These are phyloP conservation scores for Netelia virgata DNA, from an alignment of 2,888 invertebrate species.

Conservation along the genomic window DNA sequence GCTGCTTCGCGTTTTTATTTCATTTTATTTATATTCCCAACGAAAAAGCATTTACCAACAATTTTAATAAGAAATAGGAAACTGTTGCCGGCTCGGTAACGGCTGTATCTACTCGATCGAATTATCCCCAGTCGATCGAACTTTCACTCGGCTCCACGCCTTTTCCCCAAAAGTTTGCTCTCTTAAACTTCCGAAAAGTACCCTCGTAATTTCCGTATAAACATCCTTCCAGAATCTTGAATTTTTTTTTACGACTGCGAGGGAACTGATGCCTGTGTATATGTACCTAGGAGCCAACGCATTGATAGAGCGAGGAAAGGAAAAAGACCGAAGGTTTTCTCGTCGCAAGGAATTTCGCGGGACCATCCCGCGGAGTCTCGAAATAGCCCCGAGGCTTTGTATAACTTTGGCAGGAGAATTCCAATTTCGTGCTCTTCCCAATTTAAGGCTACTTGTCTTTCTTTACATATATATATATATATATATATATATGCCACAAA, in stretches of 20 bases:
- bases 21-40: not conserved
- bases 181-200: constrained; percentile 45
- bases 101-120: constrained; percentile 66
- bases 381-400: constrained; percentile 69
- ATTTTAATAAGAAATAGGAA: not conserved
- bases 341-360: constrained; percentile 50
- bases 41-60: not conserved
- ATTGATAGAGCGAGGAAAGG: constrained; percentile 8
- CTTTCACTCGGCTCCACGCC: not conserved
- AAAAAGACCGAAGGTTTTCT: constrained; percentile 47
- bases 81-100: not conserved
- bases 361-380: constrained; percentile 37
- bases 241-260: constrained; percentile 29
- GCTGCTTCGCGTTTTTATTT: not conserved
- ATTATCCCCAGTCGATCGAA: constrained; percentile 73
- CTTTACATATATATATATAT: constrained; percentile 59
- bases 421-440: constrained; percentile 81
- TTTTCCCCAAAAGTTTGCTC: constrained; percentile 4
- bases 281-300: not conserved
- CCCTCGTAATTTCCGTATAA: constrained; percentile 77
- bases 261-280: not conserved
- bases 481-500: constrained; percentile 23
- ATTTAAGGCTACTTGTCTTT: constrained; percentile 82
- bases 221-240: constrained; percentile 69
- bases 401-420: constrained; percentile 81